phyloP scores from a whole-genome alignment of 1,140 invertebrate species.

The Lamellibrachia luymesi region DNA sequence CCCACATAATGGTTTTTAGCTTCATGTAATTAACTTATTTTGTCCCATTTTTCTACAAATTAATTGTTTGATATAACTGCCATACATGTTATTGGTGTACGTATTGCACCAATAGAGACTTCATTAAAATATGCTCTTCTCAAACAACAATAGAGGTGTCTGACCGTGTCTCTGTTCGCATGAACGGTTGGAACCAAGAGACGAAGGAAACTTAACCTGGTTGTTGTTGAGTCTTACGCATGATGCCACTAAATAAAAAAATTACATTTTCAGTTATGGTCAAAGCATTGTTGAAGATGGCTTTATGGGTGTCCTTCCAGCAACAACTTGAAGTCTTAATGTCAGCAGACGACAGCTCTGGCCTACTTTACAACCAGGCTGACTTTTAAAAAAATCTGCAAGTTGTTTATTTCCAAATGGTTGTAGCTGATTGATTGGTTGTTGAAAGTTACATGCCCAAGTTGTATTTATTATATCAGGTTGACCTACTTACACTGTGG shows the following conservation, averaged over 20 bases:
- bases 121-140: no score
- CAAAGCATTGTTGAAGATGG: not conserved
- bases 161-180: no score
- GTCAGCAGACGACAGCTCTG: not conserved
- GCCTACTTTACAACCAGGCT: not conserved
- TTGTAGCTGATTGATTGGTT: not conserved
- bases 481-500: not conserved
- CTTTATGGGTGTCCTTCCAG: not conserved
- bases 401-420: constrained; percentile 1
- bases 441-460: not conserved
- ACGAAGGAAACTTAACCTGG: not conserved
- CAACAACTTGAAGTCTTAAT: not conserved
- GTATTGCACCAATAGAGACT: no score
- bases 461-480: not conserved
- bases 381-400: not conserved
- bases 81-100: no score
- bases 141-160: no score
- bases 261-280: not conserved
- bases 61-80: no score
- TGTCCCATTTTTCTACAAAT: no score
- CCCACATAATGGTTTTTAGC: no score
- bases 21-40: no score
- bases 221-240: not conserved
- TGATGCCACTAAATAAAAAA: not conserved
- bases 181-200: not conserved